Evolutionary conservation across 2,888 invertebrate species (phyloP), one percentile per base, ranked within the genome.

Genomic region (Erebia ligea): DNA sequence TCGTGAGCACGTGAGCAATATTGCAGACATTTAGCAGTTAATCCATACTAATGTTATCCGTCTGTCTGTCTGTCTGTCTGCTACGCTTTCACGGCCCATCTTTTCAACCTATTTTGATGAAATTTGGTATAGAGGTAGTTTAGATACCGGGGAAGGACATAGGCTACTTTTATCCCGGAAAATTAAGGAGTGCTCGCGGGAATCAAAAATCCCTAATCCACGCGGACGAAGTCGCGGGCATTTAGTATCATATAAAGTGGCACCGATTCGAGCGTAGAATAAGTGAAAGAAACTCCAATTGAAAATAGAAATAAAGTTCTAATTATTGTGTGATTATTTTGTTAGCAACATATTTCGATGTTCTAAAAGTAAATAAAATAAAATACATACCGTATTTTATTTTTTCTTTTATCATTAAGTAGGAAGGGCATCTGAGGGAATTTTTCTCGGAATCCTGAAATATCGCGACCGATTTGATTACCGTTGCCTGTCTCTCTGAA

Each of bases 401-500:
- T 54, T 54, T 52, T 45, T 52, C 42, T 52, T 70, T 52, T 69
- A 52, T 19, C 42, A 57, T 58, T 64, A 61, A 70, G 65, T 42
- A 17, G 65, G 19, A 58, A 42, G 57, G n/a, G 15, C 17, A 17
- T 65, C 19, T 34, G 64, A 54, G 48, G 13, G 34, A 63, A 10
- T 50, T 67, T 58, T 50, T 58, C 25, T 11, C 50, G 19, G 50
- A 70, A 70, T 59, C 42, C 25, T 62, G 68, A 66, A 73, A 73
- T 69, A 73, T 73, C 69, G 59, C 69, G 58, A 58, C 17, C 63
- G 62, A 74, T 73, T 74, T 70, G 73, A 74, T 74, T 74, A 72
- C 70, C 70, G 74, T 56, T 63, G 65, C 61, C 70, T 69, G 73
- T 67, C 70, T 69, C 72, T 34, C 54, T 73, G 73, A 80, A 82